These are phyloP conservation scores for Antidorcas marsupialis DNA, from an alignment of 2,113 vertebrate genomes.

Conservation along the genomic window DNA sequence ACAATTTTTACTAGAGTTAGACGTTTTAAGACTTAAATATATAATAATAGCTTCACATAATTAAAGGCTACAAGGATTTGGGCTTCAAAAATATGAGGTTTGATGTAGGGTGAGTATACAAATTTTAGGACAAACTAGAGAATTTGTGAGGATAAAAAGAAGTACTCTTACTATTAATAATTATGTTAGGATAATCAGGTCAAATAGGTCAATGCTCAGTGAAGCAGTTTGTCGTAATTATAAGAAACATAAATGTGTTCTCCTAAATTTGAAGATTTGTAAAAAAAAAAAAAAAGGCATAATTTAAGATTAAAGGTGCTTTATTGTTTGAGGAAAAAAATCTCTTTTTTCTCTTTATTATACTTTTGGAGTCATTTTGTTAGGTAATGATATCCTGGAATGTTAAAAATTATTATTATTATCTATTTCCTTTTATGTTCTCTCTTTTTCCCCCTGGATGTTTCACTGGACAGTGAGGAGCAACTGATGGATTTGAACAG, in stretches of 20 bases:
- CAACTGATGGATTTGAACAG: not conserved
- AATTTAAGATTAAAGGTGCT: not conserved
- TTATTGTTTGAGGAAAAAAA: not conserved
- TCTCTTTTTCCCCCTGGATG: not conserved
- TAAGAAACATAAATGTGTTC: not conserved
- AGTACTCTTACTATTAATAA: not conserved
- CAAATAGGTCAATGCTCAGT: not conserved
- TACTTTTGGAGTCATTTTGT: not conserved
- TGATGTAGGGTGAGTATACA: not conserved
- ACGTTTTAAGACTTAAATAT: not conserved
- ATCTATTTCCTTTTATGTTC: not conserved
- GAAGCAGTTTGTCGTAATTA: not conserved
- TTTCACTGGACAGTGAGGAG: not conserved
- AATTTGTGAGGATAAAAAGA: not conserved
- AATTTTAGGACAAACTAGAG: not conserved
- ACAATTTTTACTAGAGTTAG: not conserved
- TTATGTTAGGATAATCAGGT: not conserved
- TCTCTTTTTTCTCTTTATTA: not conserved
- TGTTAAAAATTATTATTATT: not conserved
- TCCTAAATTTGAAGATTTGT: not conserved
- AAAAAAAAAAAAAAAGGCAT: not conserved
- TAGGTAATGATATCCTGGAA: not conserved
- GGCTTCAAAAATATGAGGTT: not conserved
- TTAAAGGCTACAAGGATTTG: not conserved
- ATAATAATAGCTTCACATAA: not conserved